Evolutionary conservation across 2,797 vertebrate genomes (phyloP).

Genomic region (Hirundo rustica): DNA sequence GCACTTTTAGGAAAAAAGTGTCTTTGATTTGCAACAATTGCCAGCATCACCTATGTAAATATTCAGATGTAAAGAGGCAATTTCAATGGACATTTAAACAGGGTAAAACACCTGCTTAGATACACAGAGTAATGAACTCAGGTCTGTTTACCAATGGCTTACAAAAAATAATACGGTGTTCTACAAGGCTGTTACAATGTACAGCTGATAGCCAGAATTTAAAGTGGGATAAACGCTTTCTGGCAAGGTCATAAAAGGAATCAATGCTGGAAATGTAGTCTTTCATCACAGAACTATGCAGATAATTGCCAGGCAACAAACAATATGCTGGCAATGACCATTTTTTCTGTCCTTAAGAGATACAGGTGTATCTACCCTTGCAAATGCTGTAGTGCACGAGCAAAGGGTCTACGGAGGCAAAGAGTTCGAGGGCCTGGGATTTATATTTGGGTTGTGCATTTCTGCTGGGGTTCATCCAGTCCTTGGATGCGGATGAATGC

Average conservation of each 20-base stretch:
- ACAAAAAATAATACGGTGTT: background rate
- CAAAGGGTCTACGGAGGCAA: background rate
- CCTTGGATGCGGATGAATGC: too few relatives aligned
- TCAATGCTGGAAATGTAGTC: constrained; percentile 10
- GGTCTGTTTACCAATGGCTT: constrained; percentile 19
- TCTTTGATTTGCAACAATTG: background rate
- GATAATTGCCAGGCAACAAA: constrained; percentile 44
- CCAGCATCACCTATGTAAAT: constrained; percentile 2
- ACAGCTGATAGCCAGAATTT: constrained; percentile 38
- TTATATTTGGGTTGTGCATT: background rate
- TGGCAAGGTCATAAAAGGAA: constrained; percentile 51
- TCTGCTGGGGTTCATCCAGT: background rate
- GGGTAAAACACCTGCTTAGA: constrained; percentile 1
- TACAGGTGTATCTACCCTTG: background rate
- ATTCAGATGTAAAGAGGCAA: background rate
- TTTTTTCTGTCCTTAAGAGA: background rate
- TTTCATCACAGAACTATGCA: constrained; percentile 24
- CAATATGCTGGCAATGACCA: background rate
- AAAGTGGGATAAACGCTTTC: constrained; percentile 41
- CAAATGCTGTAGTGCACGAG: background rate
- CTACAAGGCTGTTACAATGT: constrained; percentile 15
- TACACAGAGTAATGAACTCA: constrained; percentile 24
- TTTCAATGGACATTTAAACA: constrained; percentile 27
- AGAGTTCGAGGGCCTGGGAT: fast-evolving
- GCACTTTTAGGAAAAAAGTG: background rate